These are phyloP conservation scores for Perithous albicinctus DNA, from an alignment of 2,888 invertebrate species.

Conservation along the genomic window DNA sequence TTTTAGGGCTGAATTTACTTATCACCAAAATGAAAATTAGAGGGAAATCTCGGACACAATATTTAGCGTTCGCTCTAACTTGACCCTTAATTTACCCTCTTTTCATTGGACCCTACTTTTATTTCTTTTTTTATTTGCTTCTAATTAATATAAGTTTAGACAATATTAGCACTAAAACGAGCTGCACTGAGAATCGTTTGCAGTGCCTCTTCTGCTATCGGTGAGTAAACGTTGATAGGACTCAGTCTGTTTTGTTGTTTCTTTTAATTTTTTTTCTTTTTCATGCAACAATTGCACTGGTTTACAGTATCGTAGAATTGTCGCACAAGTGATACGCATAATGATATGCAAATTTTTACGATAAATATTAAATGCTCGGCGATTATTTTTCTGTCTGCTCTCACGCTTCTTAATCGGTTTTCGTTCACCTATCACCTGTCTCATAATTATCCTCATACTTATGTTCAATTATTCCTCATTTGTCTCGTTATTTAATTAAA, in stretches of 20 bases:
- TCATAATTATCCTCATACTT: constrained; percentile 1
- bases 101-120: constrained; percentile 3
- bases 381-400: constrained; percentile 1
- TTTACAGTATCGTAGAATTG: constrained; percentile 16
- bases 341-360: constrained; percentile 5
- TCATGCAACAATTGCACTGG: constrained; percentile 40
- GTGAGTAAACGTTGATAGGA: constrained; percentile 57
- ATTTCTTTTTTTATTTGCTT: constrained; percentile 29
- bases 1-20: neutral
- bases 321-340: constrained; percentile 19
- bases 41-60: neutral
- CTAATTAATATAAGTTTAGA: constrained; percentile 26
- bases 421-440: constrained; percentile 14
- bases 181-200: constrained; percentile 49
- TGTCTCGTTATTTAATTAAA: neutral
- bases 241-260: constrained; percentile 9
- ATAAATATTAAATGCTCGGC: constrained; percentile 18
- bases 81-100: neutral
- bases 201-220: constrained; percentile 49
- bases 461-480: neutral
- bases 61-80: neutral
- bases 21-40: neutral
- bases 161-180: constrained; percentile 51
- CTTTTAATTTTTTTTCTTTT: constrained; percentile 68
- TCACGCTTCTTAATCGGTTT: constrained; percentile 27